Conservation (phyloP, 2,797 vertebrate species). For the Sebastes cheni region DNA sequence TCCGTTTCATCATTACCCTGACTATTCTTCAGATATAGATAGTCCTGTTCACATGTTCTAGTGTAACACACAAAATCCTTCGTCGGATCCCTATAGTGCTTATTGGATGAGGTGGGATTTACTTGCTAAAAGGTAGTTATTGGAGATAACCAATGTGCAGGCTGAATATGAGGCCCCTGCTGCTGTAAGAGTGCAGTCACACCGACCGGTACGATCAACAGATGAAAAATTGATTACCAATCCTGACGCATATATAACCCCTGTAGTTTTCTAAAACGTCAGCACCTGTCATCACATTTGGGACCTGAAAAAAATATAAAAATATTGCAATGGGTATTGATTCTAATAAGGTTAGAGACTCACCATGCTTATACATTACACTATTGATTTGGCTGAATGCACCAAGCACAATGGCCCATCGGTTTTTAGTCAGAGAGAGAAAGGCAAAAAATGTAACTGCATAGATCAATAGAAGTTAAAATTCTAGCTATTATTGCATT, state of each 20-base stretch:
- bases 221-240: background rate
- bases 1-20: background rate
- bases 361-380: background rate
- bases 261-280: background rate
- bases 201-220: background rate
- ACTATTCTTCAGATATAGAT: background rate
- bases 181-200: background rate
- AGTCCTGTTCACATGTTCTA: background rate
- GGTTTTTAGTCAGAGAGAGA: slow-evolving; percentile 1
- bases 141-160: background rate
- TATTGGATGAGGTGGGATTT: slow-evolving; percentile 3
- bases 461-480: background rate
- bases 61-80: background rate
- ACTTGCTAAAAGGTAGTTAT: background rate
- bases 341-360: slow-evolving; percentile 18
- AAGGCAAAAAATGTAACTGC: slow-evolving; percentile 7
- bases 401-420: background rate
- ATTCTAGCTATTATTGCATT: background rate
- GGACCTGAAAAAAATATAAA: background rate
- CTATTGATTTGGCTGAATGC: slow-evolving; percentile 21
- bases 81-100: background rate
- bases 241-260: background rate
- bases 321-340: slow-evolving; percentile 28
- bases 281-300: background rate
- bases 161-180: background rate